A percentile compares a stretch with the other conserved stretches of the same genome.
Evolutionary conservation across 92 coral and sea anemone species (phyloP).

Genomic region (Zoanthus solanderi): DNA sequence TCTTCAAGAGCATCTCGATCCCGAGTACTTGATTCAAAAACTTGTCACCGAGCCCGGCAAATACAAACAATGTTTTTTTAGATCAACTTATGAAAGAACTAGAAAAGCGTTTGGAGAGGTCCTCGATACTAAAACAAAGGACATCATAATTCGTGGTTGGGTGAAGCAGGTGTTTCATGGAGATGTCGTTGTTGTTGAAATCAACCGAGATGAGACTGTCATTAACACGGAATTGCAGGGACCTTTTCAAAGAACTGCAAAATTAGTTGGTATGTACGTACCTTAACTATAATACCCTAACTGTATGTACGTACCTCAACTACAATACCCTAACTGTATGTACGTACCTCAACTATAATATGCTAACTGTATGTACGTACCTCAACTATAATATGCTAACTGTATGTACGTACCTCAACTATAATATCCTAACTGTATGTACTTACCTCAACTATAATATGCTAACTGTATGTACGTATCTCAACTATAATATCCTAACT

Average conservation of each 20-base stretch:
- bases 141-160: constrained; percentile 11
- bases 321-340: no score
- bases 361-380: no score
- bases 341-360: no score
- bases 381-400: no score
- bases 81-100: constrained; percentile 8
- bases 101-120: constrained; percentile 31
- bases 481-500: no score
- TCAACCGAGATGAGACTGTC: neutral
- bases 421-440: no score
- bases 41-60: constrained; percentile 63
- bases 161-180: constrained; percentile 27
- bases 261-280: constrained; percentile 31
- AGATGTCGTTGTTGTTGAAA: constrained; percentile 31
- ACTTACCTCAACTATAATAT: neutral
- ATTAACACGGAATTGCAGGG: neutral
- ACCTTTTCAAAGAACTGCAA: constrained; percentile 10
- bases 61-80: constrained; percentile 44
- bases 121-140: constrained; percentile 12
- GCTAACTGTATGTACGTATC: no score
- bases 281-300: no score
- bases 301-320: no score
- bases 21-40: constrained; percentile 46
- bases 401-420: no score
- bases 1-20: constrained; percentile 52